A percentile compares a stretch with the other conserved stretches of the same genome.
Evolutionary conservation across 2,113 vertebrate species (phyloP).

Genomic region (Carlito syrichta): DNA sequence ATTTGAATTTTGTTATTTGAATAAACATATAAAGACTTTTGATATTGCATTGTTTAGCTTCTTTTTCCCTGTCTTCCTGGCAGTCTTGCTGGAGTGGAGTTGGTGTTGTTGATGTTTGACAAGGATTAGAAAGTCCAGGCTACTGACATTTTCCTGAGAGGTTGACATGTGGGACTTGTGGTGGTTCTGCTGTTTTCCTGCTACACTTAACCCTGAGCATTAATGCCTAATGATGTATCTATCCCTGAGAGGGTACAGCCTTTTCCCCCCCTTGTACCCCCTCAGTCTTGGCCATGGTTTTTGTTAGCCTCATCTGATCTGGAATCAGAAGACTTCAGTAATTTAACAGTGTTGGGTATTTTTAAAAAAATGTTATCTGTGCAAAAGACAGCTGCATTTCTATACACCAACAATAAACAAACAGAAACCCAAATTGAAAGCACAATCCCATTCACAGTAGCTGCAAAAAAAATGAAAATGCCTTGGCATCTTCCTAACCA

Average conservation of each 20-base stretch:
- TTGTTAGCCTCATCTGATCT: slow-evolving; percentile 7
- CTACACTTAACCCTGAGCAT: slow-evolving; percentile 60
- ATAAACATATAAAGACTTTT: slow-evolving; percentile 77
- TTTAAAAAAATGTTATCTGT: background rate
- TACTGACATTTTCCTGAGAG: slow-evolving; percentile 66
- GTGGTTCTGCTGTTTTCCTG: slow-evolving; percentile 49
- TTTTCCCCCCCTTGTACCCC: background rate
- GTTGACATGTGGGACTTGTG: slow-evolving; percentile 65
- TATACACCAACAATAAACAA: no score
- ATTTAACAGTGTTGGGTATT: background rate
- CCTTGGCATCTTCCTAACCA: no score
- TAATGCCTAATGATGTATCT: slow-evolving; percentile 59
- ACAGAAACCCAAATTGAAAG: no score
- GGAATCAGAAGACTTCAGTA: slow-evolving; percentile 15
- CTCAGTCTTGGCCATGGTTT: slow-evolving; percentile 26
- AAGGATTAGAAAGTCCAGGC: slow-evolving; percentile 73
- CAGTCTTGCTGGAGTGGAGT: slow-evolving; percentile 67
- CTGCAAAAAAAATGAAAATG: no score
- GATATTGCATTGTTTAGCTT: slow-evolving; percentile 81
- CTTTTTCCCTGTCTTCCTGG: slow-evolving; percentile 78
- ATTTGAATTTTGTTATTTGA: slow-evolving; percentile 81
- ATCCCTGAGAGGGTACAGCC: slow-evolving; percentile 6
- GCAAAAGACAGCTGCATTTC: no score
- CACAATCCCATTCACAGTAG: no score
- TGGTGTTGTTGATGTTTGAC: slow-evolving; percentile 73